Evolutionary conservation across 1,140 invertebrate genomes (phyloP).

Genomic region (Xylocopa sonorina): DNA sequence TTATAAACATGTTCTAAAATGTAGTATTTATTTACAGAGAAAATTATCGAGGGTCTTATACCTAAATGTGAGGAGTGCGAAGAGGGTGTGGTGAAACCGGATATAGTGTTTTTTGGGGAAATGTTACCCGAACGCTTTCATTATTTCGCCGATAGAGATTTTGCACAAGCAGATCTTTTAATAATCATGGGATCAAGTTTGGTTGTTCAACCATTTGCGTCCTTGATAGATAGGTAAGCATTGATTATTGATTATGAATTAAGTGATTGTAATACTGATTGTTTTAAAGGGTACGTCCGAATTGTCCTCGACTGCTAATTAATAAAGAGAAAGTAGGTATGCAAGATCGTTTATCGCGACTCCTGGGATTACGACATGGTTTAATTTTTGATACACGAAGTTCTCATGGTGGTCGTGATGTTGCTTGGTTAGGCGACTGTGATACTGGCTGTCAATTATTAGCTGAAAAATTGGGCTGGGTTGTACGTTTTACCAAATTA

Average conservation of each 20-base stretch:
- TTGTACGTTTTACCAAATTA: slow-evolving; percentile 80
- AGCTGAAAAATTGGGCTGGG: slow-evolving; percentile 93
- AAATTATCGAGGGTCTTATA: slow-evolving; percentile 88
- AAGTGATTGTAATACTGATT: slow-evolving; percentile 30
- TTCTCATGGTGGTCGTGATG: slow-evolving; percentile 86
- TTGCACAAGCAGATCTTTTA: slow-evolving; percentile 93
- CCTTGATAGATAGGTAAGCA: slow-evolving; percentile 89
- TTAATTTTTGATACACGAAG: slow-evolving; percentile 86
- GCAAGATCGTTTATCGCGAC: slow-evolving; percentile 80
- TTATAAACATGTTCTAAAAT: neutral
- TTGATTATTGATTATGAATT: slow-evolving; percentile 24
- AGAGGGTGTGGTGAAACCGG: slow-evolving; percentile 93
- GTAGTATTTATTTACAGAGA: slow-evolving; percentile 80
- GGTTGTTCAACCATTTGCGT: slow-evolving; percentile 97
- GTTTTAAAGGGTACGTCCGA: slow-evolving; percentile 85
- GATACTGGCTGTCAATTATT: slow-evolving; percentile 92
- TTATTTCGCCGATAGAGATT: slow-evolving; percentile 86
- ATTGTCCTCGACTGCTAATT: slow-evolving; percentile 91
- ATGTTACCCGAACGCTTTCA: slow-evolving; percentile 90
- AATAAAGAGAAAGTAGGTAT: slow-evolving; percentile 90
- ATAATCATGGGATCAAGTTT: slow-evolving; percentile 98
- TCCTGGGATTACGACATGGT: slow-evolving; percentile 84
- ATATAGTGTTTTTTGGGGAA: slow-evolving; percentile 98
- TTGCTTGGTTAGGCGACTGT: slow-evolving; percentile 93
- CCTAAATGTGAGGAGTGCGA: slow-evolving; percentile 89